Evolutionary conservation across 2,113 vertebrate species (phyloP), one percentile per base, ranked within the genome.

Genomic region (Zootoca vivipara): DNA sequence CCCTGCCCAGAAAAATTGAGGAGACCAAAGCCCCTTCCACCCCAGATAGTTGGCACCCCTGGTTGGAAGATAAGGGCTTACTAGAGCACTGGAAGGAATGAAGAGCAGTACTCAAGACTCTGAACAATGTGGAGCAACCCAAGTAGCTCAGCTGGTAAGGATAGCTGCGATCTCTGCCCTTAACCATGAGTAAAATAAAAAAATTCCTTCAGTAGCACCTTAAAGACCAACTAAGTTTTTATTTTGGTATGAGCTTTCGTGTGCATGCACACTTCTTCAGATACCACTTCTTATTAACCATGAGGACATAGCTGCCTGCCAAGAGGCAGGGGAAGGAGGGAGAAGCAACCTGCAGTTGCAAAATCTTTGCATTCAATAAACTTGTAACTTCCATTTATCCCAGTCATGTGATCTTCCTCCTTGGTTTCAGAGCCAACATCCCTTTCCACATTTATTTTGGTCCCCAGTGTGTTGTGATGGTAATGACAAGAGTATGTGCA

Each of bases 401-500:
- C 40, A 30, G 6, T 52, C 40, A 56, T 38, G 40, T 78, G 18
- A 75, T 73, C 42, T 84, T 84, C 42, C 67, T 83, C 72, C 40
- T 30, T 52, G 42, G 9, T 5, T 24, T 38, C 18, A 9, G 70
- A 42, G 42, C 30, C 22, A 85, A 30, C 33, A 42, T 65, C 16
- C 26, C 16, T 69, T 52, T 46, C 64, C n/a, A 56, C 20, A 86
- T 35, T 80, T 70, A 35, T 56, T 79, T 52, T 58, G 7, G n/a
- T 78, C 62, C n/a, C 87, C 35, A 69, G n/a, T 38, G 58, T 69
- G 9, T 67, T 77, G 73, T 69, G 24, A 24, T 33, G 85, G 5
- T 28, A 83, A 64, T 90, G 75, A 86, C 85, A 89, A 16, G 78
- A 1, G 52, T 92, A 20, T 7, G 86, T 30, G 8, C 42, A 13